Base-by-base conservation (phyloP, 2,113 vertebrate species). In the Nyctereutes procyonoides region DNA sequence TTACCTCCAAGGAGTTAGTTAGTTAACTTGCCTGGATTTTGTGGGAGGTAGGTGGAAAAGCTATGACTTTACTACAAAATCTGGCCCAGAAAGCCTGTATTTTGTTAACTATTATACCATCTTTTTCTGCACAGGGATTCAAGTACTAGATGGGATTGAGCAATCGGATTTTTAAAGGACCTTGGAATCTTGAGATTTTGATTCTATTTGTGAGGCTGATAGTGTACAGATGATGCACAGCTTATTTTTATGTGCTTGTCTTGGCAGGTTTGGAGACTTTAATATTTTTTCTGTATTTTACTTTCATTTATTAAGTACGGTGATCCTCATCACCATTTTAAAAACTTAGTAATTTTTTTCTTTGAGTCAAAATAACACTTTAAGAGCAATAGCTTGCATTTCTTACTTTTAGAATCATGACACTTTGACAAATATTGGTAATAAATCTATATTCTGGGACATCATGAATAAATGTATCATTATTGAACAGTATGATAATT, bases 331-430 rank as follows among this genome's bases (percentile, higher is more conserved):
- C 43, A 43, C 43, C 24, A 56, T 48, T 93, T 85, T 60, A 63
- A 86, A 91, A 2, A 76, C 93, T 88, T 56, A 28, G 22, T 38
- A 35, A 74, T 51, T 74, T 53, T 88, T 95, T 88, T n/a, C 69
- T 84, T 63, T 82, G 28, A 87, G 87, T 87, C 22, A 86, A 90
- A 92, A 55, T 94, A 82, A 53, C 8, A 62, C 90, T 90, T 97
- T 90, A 32, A 87, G 80, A 95, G 65, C 10, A 51, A 58, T 35
- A 81, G 30, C 8, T 63, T 94, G 90, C 87, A 74, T 15, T 28
- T 95, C 67, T 82, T 58, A 87, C 28, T 84, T 83, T 71, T 80
- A 53, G 12, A 97, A 74, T 93, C 62, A 91, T 83, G 38, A 86
- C 26, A 55, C 17, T 88, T 90, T 65, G 85, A 35, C 38, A 91